Base-by-base conservation (phyloP, 2,888 invertebrate species). In the Branchipolynoe longqiensis region DNA sequence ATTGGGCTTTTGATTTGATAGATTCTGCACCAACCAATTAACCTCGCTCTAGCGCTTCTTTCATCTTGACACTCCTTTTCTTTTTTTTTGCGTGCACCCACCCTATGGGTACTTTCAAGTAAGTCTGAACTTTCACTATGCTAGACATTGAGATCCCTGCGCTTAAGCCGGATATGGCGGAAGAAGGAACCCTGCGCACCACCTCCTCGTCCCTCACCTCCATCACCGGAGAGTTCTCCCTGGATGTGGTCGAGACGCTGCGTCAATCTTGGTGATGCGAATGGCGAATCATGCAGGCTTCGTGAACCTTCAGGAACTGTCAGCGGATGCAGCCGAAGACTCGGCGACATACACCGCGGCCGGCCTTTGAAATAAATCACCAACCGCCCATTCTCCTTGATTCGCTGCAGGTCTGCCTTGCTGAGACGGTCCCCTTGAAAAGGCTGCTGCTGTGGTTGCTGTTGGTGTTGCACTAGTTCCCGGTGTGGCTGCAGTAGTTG, bases 371-470 rank as follows among this genome's bases (percentile, higher is more conserved):
- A 84, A 41, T 84, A 84, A 18, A 84, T 74, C 36, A 84, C 84
- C 69, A 84, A 41, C 12, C 84, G 73, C 6, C 84, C 84, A 31
- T 84, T 84, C 41, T 84, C 84, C 33, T 38, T 73, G 25, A 84
- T 84, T 36, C 69, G 2, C 28, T 84, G 74, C 12, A 84, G 58
- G 31, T 84, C 74, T n/a, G 58, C 38, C 18, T 83, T 83, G 41
- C 31, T 62, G 25, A 78, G 38, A 33, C 69, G 33, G 22, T 69
- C 69, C 69, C 36, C 2, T 3, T 1, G 36, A 12, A n/a, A 69
- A 18, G 48, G 8, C 8, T 18, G 8, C 48, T 18, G 8, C 18
- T 48, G 48, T 48, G 48, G 48, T 48, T 8, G 48, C 48, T 48
- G 8, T 48, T n/a, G n/a, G 69, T 36, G 33, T 3, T 33, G 33